A percentile compares a stretch with the other conserved stretches of the same genome.
Conservation (phyloP, 2,797 vertebrate species). For the Megaceryle alcyon region DNA sequence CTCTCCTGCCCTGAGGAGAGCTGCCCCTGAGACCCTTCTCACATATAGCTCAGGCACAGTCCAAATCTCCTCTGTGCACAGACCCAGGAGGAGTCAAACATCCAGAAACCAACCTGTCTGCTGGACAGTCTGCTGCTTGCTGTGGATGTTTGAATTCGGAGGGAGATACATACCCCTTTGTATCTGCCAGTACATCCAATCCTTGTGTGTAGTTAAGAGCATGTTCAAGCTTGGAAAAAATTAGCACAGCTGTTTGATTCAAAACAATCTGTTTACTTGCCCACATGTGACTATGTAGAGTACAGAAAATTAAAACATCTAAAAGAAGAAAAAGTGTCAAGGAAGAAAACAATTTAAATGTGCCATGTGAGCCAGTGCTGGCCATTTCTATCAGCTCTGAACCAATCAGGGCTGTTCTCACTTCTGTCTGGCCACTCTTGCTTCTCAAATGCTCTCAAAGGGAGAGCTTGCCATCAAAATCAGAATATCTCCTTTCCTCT, state of each 20-base stretch:
- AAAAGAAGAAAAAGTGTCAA: background rate
- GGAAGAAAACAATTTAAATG: background rate
- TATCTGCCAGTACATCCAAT: background rate
- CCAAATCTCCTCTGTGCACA: accelerated
- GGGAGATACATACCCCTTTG: background rate
- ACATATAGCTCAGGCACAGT: accelerated
- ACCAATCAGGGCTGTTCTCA: background rate
- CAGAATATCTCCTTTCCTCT: background rate
- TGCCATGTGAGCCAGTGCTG: background rate
- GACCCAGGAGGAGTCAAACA: background rate
- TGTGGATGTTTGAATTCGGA: background rate
- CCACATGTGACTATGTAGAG: background rate
- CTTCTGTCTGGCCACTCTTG: background rate
- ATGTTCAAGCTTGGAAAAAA: background rate
- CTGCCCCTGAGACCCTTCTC: background rate
- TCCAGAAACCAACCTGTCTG: background rate
- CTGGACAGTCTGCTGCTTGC: background rate
- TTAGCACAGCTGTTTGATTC: constrained; percentile 23
- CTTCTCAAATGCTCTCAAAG: background rate
- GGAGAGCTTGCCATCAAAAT: background rate
- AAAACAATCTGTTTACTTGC: constrained; percentile 29
- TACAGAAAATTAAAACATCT: background rate
- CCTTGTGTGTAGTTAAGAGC: accelerated
- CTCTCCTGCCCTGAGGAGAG: accelerated
- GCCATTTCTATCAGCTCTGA: background rate